These are phyloP conservation scores for Malthinus seriepunctatus DNA, from an alignment of 2,888 invertebrate species.

Conservation along the genomic window DNA sequence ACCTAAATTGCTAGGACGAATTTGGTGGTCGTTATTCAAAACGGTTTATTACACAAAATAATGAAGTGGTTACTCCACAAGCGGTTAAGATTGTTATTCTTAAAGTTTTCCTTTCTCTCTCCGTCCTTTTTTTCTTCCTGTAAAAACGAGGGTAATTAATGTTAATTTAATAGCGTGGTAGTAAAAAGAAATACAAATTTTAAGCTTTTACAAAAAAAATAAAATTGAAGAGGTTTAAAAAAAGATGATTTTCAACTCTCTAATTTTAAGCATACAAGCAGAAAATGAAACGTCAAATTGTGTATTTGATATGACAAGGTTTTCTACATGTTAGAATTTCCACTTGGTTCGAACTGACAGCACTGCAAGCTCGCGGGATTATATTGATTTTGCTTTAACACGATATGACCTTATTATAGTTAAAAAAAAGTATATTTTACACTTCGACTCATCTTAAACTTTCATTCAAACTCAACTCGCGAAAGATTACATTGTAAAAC, in stretches of 20 bases:
- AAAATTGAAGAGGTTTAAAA: background rate
- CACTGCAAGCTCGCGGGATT: constrained; percentile 2
- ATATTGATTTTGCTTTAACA: constrained; percentile 7
- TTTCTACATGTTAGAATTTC: constrained; percentile 8
- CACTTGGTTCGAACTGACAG: constrained; percentile 3
- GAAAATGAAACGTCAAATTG: background rate
- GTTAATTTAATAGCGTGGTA: constrained; percentile 5
- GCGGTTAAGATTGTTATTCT: constrained; percentile 16
- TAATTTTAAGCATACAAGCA: background rate
- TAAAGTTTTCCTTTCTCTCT: constrained; percentile 3
- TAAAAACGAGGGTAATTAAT: constrained; percentile 11
- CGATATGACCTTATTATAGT: background rate
- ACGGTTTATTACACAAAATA: constrained; percentile 22
- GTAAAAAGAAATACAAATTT: constrained; percentile 1
- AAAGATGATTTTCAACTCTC: background rate
- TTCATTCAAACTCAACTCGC: no score
- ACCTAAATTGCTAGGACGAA: constrained; percentile 14
- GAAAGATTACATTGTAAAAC: no score
- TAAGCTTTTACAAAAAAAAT: background rate
- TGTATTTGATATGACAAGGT: constrained; percentile 3
- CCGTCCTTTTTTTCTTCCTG: constrained; percentile 2
- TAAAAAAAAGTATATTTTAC: no score
- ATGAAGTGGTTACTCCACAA: constrained; percentile 18
- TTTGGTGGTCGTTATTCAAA: constrained; percentile 11
- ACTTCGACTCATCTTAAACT: no score